Evolutionary conservation across 2,797 vertebrate genomes (phyloP), one percentile per base, ranked within the genome.

Genomic region (Sebastes minor): DNA sequence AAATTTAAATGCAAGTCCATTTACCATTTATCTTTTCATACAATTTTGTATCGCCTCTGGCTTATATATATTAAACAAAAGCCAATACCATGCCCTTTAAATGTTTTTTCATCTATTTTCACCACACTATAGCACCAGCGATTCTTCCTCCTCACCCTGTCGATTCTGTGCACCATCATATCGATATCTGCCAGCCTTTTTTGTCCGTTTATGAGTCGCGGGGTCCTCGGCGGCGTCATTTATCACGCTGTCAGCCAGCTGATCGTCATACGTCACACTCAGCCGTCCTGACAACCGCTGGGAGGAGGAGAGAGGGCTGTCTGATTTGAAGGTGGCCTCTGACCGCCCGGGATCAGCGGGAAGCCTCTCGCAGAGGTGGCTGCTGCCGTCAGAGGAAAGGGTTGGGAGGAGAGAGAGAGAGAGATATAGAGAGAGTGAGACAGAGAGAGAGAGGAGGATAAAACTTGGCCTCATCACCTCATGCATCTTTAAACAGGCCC

Each of bases 401-500:
- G 70, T 30, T 23, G 33, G 68, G 42, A 64, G 71, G 59, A 66
- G 60, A 71, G 80, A 83, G 66, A 74, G 14, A 57, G n/a, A 30
- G 23, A 59, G 59, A 71, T 32, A 52, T 12, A 20, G 28, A 38
- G 12, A 38, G 12, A 38, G 28, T 30, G 59, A 63, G 52, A 63
- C 78, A 61, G 33, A 38, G 46, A 42, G 59, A 38, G 12, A 27
- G 60, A 46, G 42, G 71, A 80, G 83, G 81, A 78, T 82, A 90
- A 85, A 89, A 91, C 80, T 84, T 91, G 87, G 92, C 92, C 93
- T 91, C 90, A 90, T 94, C 93, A 94, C 91, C 94, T 95, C 95
- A 95, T 96, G 94, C 95, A 96, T 95, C 92, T 96, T 95, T 96
- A 95, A 96, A 94, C 89, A 92, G 94, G 81, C 88, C 91, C 87